Conservation (phyloP, 2,888 invertebrate species). For the Pocota personata region DNA sequence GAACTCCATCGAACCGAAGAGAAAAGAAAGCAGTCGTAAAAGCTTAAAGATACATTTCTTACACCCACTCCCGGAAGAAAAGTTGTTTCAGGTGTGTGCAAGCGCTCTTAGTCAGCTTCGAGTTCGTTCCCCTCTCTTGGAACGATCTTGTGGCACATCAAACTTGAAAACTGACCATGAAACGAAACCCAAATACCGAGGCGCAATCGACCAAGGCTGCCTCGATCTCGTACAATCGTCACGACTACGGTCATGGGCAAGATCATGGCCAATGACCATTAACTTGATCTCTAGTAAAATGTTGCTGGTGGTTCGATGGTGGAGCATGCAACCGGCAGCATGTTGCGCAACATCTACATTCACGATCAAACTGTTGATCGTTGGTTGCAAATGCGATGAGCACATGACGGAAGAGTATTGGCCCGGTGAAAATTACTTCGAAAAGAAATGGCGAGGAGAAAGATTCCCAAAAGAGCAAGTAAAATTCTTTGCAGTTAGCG, state of each 20-base stretch:
- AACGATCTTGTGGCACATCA: constrained; percentile 38
- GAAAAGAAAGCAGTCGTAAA: constrained; percentile 61
- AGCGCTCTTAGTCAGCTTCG: constrained; percentile 41
- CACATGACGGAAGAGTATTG: constrained; percentile 51
- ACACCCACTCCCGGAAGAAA: constrained; percentile 70
- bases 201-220: constrained; percentile 42
- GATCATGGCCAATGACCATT: constrained; percentile 72
- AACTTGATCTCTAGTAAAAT: constrained; percentile 38
- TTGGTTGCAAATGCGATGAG: neutral
- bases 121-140: constrained; percentile 69
- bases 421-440: constrained; percentile 42
- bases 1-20: constrained; percentile 55
- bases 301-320: constrained; percentile 51
- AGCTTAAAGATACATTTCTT: constrained; percentile 40
- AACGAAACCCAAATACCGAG: constrained; percentile 43
- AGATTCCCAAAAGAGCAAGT: constrained; percentile 48
- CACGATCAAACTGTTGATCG: constrained; percentile 30
- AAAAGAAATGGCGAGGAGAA: constrained; percentile 66
- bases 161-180: constrained; percentile 59
- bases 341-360: constrained; percentile 46
- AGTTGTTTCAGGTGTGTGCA: neutral
- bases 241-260: constrained; percentile 62
- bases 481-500: neutral
- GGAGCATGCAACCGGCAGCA: constrained; percentile 28
- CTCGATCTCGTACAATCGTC: constrained; percentile 35